Base-by-base conservation (phyloP, 2,888 invertebrate species). In the Oxytorus armatus region DNA sequence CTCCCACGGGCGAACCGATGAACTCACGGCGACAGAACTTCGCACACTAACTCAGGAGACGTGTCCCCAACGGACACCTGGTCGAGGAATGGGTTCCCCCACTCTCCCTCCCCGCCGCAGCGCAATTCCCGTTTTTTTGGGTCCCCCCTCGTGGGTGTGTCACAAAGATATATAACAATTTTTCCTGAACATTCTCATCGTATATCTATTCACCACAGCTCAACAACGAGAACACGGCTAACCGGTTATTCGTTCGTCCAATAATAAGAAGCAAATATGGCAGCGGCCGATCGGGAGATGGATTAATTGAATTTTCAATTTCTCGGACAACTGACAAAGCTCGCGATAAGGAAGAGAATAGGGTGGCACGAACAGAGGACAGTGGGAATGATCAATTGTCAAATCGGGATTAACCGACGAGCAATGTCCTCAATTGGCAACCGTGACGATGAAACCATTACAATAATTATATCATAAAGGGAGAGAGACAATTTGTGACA, bases 391-490 rank as follows among this genome's bases (percentile, higher is more conserved):
- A 25, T 49, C 5, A 69, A 77, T 63, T 59, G 33, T 36, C 36
- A 23, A 70, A 63, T 63, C 57, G 10, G 55, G 21, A 76, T 72
- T 65, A 21, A 14, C 44, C 16, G 23, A 55, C 21, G 61, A 11
- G 42, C 68, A 78, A 57, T 16, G 39, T 68, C 42, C 10, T 33
- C 29, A 7, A 10, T 10, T 47, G 18, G 36, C 36, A 49, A 25
- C 14, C 42, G 25, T 33, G 21, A 25, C 33, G 68, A 57, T 16
- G 57, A 79, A 33, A 72, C 61, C 33, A 79, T 82, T 49, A 73
- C 78, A 55, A 79, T 63, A 76, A 78, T 78, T 65, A 77, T 77
- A 76, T 65, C 61, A 53, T 66, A 63, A 82, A 51, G 44, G 53
- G 42, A 49, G 11, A 65, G 51, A 65, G 14, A 55, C 3, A 51